Base-by-base conservation (phyloP, 1,140 invertebrate species). In the Harpegnathos saltator region DNA sequence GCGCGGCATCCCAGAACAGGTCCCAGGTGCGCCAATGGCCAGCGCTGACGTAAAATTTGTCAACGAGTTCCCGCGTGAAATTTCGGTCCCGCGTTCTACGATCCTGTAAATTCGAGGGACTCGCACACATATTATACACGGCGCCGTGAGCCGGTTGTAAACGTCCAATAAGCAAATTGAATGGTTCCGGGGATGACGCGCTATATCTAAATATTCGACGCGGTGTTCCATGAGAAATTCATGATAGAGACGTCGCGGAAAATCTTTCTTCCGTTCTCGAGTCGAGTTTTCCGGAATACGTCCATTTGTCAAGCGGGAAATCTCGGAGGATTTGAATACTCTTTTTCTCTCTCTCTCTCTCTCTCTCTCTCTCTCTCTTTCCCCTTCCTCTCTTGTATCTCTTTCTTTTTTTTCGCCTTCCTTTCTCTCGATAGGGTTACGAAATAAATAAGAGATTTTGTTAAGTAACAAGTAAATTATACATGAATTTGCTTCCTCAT, bases 1-100 rank as follows among this genome's bases (percentile, higher is more conserved):
- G n/a, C n/a, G n/a, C 52, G 75, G 58, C 17, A 75, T 88, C 69
- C 69, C 44, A 19, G 69, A 75, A 50, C 59, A 65, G 58, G 86
- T 61, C 86, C 77, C 86, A 88, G 86, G 86, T 88, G 86, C 71
- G 38, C 29, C 86, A 52, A 75, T 56, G 48, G 75, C 48, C 85
- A 75, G 50, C 82, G 82, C 33, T 82, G 83, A 81, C 82, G 73
- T 84, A 80, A 69, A 58, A 87, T 87, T 88, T 81, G 82, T 88
- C 85, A 74, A 52, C 58, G 33, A 17, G 56, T 44, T 62, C 50
- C 12, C 58, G 33, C 69, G 52, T 80, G 69, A 65, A 87, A 66
- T 72, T 86, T 80, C 69, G 50, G 54, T 62, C 44, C 15, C 26
- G 12, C 29, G 33, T n/a, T n/a, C 38, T 65, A 56, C 48, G 72